Evolutionary conservation across 1,140 invertebrate genomes (phyloP).

Genomic region (Bombus picipes): DNA sequence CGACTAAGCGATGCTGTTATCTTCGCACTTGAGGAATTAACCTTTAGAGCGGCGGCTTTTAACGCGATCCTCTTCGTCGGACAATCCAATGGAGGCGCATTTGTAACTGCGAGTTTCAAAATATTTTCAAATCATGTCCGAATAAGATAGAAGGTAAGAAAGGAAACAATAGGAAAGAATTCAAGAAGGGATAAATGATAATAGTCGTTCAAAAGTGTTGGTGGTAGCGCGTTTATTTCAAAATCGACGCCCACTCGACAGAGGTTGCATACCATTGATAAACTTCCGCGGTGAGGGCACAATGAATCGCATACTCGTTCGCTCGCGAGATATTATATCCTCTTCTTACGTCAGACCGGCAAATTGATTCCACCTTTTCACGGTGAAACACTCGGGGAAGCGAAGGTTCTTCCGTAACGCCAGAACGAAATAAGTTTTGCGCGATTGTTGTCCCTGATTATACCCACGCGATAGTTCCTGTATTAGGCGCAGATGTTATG

Average conservation of each 20-base stretch:
- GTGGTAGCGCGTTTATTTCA: neutral
- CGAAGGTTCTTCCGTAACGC: slow-evolving; percentile 52
- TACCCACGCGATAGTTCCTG: slow-evolving; percentile 40
- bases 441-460: slow-evolving; percentile 48
- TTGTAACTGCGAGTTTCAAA: neutral
- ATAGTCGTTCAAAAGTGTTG: neutral
- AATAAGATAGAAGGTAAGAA: neutral
- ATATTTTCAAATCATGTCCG: too few species aligned
- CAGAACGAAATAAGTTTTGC: slow-evolving; percentile 36
- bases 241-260: slow-evolving; percentile 35
- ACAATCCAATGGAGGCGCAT: neutral
- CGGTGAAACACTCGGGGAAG: slow-evolving; percentile 13
- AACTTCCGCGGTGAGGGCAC: slow-evolving; percentile 39
- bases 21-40: slow-evolving; percentile 29
- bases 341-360: slow-evolving; percentile 47
- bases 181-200: neutral
- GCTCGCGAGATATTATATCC: slow-evolving; percentile 41
- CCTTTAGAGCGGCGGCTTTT: slow-evolving; percentile 4
- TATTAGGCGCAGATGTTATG: slow-evolving; percentile 42
- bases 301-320: slow-evolving; percentile 29
- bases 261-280: slow-evolving; percentile 37
- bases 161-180: neutral
- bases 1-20: neutral
- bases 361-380: slow-evolving; percentile 57
- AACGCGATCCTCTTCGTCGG: too few species aligned